These are phyloP conservation scores for Chelonoidis abingdonii DNA, from an alignment of 2,113 vertebrate species.

Conservation along the genomic window DNA sequence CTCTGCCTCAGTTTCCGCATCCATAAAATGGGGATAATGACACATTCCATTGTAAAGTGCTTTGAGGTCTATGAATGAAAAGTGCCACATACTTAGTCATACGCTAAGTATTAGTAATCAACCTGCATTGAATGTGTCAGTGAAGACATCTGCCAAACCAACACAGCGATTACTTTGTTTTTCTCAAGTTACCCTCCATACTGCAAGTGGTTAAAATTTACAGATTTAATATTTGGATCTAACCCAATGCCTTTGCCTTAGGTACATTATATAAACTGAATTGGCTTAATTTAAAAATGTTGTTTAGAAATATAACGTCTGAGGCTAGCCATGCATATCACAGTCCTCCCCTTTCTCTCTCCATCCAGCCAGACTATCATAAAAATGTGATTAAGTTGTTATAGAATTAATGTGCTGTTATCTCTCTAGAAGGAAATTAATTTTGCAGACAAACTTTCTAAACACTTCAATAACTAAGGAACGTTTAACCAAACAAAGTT, in stretches of 20 bases:
- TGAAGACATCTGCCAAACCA: neutral
- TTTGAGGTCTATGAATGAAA: neutral
- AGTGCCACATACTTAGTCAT: neutral
- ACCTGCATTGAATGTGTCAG: neutral
- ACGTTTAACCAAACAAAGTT: neutral
- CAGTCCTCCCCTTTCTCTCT: neutral
- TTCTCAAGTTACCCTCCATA: neutral
- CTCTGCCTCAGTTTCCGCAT: neutral
- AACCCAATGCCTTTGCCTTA: neutral
- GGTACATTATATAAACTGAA: slow-evolving; percentile 4
- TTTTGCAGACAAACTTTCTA: neutral
- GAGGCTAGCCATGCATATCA: slow-evolving; percentile 10
- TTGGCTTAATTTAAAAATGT: slow-evolving; percentile 22
- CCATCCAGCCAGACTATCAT: neutral
- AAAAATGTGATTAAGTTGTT: neutral
- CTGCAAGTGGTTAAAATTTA: slow-evolving; percentile 16
- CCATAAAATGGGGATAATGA: neutral
- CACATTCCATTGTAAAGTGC: neutral
- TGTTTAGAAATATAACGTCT: slow-evolving; percentile 33
- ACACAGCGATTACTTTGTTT: neutral
- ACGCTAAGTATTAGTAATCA: neutral
- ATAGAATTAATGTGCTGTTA: neutral
- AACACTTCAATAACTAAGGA: neutral
- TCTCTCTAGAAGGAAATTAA: neutral
- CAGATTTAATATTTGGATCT: slow-evolving; percentile 5